Base-by-base conservation (phyloP, 1,140 invertebrate species). In the Pentalonia nigronervosa region DNA sequence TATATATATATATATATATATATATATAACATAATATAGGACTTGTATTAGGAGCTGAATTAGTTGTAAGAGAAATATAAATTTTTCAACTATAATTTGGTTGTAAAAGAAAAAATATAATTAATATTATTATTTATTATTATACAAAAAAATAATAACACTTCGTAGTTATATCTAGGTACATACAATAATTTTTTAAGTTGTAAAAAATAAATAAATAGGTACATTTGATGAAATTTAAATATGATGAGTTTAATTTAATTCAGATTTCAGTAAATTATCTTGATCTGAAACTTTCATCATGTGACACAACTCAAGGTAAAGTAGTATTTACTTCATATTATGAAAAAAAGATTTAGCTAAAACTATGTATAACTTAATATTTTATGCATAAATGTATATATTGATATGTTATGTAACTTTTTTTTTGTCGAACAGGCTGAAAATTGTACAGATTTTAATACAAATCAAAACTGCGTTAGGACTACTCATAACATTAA, bases 181-280 rank as follows among this genome's bases (percentile, higher is more conserved):
- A 91, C 90, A 67, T 67, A 91, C 30, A 20, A 53, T 89, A n/a
- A n/a, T 47, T 76, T 41, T 14, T 91, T 60, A 76, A 67, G 9
- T 91, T 91, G 7, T 90, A 56, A 30, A 90, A 90, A 60, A 91
- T 56, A 56, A 50, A 48, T 41, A 60, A 45, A 76, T 76, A 91
- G 0, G 48, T 91, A 67, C 47, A 45, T 41, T 41, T 45, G 56
- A n/a, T 60, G 90, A 67, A 2, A 25, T 76, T 91, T 21, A 76
- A 67, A 56, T 60, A 53, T 30, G 45, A 86, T 9, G 9, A 45
- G 41, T 47, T 47, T 25, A 86, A 47, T 47, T 47, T n/a, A 30
- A 47, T 86, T 23, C 21, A 83, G 34, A 81, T 21, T 41, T 83
- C 21, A 21, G 36, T 11, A 41, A 11, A 41, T 83, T 36, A 41